phyloP scores from a whole-genome alignment of 2,113 vertebrate genomes.

The Clinocottus analis region DNA sequence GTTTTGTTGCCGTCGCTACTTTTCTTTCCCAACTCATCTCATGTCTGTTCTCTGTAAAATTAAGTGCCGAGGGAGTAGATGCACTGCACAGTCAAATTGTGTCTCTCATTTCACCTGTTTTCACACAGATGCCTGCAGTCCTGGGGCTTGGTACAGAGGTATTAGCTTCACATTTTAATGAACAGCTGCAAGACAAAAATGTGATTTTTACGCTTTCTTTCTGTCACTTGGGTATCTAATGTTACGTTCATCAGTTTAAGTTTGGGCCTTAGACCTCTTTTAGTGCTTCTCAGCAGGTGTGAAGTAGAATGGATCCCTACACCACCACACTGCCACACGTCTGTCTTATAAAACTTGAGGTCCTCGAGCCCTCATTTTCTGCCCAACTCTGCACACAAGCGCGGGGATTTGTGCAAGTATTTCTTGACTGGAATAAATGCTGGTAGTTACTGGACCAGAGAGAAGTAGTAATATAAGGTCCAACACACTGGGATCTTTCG shows the following conservation, averaged over 20 bases:
- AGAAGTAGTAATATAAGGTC: no score
- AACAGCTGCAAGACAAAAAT: constrained; percentile 38
- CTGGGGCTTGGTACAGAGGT: neutral
- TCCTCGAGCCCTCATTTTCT: no score
- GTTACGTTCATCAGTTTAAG: constrained; percentile 1
- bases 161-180: constrained; percentile 33
- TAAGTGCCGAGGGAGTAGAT: constrained; percentile 9
- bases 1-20: constrained; percentile 28
- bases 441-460: no score
- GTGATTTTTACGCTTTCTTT: constrained; percentile 9
- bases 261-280: neutral
- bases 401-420: no score
- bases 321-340: neutral
- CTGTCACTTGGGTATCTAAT: neutral
- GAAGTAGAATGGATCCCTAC: neutral
- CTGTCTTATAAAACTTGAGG: no score
- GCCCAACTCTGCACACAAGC: no score
- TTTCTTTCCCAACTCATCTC: neutral
- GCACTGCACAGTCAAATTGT: constrained; percentile 9
- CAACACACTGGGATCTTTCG: no score
- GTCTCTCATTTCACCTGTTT: constrained; percentile 33
- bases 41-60: constrained; percentile 35
- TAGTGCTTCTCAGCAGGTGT: neutral
- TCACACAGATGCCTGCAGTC: constrained; percentile 19
- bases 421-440: no score